These are phyloP conservation scores for Atherinomorus stipes DNA, from an alignment of 2,113 vertebrate species.

Conservation along the genomic window DNA sequence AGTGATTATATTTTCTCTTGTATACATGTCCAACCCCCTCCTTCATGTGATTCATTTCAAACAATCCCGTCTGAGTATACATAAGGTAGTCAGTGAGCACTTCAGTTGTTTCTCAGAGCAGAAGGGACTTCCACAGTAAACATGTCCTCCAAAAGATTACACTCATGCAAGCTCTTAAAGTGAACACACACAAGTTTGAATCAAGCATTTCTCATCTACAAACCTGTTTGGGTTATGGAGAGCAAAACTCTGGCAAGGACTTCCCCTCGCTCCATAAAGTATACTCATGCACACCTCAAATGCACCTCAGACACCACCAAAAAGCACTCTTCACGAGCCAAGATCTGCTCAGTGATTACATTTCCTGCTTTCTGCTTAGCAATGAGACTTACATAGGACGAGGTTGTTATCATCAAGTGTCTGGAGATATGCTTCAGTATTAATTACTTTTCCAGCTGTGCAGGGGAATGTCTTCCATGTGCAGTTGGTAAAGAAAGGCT, in stretches of 20 bases:
- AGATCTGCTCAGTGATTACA: constrained; percentile 56
- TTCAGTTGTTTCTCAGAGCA: constrained; percentile 62
- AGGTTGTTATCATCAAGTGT: constrained; percentile 66
- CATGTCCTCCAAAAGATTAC: constrained; percentile 59
- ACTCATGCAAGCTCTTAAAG: constrained; percentile 63
- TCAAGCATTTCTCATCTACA: constrained; percentile 54
- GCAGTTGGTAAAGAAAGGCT: constrained; percentile 17
- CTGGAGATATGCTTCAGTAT: constrained; percentile 59
- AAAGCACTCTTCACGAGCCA: constrained; percentile 56
- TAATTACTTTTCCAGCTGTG: constrained; percentile 75
- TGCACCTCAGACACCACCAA: constrained; percentile 46
- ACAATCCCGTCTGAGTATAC: constrained; percentile 73
- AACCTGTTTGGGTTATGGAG: constrained; percentile 53
- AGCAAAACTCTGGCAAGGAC: constrained; percentile 34
- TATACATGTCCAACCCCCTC: constrained; percentile 71
- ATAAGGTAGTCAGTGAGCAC: constrained; percentile 76
- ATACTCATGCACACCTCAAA: constrained; percentile 45
- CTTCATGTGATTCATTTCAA: constrained; percentile 79
- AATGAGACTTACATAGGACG: constrained; percentile 54
- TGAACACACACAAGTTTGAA: constrained; percentile 58
- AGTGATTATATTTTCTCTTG: constrained; percentile 81
- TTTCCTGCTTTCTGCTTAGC: constrained; percentile 55
- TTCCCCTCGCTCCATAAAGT: constrained; percentile 24
- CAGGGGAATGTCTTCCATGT: constrained; percentile 20
- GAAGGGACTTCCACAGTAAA: constrained; percentile 68